These are phyloP conservation scores for Tauraco hartlaubi DNA, from an alignment of 2,797 vertebrate genomes.

Conservation along the genomic window DNA sequence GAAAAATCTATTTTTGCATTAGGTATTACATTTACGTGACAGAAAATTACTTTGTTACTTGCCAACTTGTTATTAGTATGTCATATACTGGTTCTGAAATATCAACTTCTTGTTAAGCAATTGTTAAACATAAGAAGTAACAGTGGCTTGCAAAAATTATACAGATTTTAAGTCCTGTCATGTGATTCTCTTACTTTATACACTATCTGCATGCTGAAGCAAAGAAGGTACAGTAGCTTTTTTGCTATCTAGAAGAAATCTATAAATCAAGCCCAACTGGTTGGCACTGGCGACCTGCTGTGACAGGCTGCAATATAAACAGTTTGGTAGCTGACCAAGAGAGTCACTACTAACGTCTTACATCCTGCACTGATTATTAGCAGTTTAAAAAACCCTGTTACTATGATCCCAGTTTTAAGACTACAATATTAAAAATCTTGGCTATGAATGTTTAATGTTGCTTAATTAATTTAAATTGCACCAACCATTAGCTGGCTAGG, in stretches of 20 bases:
- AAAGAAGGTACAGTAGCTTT: background rate
- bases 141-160: background rate
- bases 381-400: background rate
- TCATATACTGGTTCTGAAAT: background rate
- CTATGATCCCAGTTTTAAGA: background rate
- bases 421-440: background rate
- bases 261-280: background rate
- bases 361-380: background rate
- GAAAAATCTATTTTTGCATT: background rate
- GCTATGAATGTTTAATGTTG: slow-evolving; percentile 43
- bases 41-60: slow-evolving; percentile 8
- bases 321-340: background rate
- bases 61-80: background rate
- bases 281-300: background rate
- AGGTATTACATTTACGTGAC: background rate
- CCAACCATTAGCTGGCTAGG: background rate
- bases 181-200: background rate
- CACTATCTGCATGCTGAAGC: background rate
- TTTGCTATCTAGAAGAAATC: background rate
- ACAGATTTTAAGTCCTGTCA: background rate
- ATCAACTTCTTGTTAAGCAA: background rate
- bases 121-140: background rate
- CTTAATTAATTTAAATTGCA: slow-evolving; percentile 56
- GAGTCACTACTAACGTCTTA: background rate
- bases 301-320: background rate